phyloP scores from a whole-genome alignment of 2,797 vertebrate species.

The Enteromius fasciolatus region DNA sequence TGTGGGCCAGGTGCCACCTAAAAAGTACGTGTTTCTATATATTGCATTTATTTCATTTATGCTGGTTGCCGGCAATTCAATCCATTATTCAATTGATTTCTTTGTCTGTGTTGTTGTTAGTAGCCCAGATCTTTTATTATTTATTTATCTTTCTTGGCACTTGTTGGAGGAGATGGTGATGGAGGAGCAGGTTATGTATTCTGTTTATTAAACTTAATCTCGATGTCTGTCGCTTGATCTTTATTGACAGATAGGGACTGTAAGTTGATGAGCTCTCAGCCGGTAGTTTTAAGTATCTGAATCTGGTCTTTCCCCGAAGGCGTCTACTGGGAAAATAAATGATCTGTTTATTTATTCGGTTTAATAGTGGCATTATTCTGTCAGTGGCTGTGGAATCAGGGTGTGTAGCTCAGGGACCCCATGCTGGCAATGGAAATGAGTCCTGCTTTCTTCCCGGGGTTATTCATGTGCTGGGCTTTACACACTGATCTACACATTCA shows the following conservation, averaged over 20 bases:
- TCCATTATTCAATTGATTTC: too few relatives aligned
- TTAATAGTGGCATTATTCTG: conserved; percentile 67
- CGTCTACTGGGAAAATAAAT: conserved; percentile 63
- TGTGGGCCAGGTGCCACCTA: conserved; percentile 97
- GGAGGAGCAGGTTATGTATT: conserved; percentile 3
- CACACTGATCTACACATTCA: conserved; percentile 26
- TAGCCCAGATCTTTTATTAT: too few relatives aligned
- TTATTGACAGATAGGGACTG: conserved; percentile 70
- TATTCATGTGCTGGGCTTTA: conserved; percentile 51
- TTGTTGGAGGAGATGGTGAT: background rate
- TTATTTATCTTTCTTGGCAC: background rate
- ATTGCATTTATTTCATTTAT: background rate
- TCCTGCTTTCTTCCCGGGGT: conserved; percentile 61
- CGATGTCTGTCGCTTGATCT: conserved; percentile 22
- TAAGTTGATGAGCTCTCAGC: conserved; percentile 59
- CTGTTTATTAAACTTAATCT: background rate
- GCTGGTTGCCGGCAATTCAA: too few relatives aligned
- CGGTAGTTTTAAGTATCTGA: conserved; percentile 64
- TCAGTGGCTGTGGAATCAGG: conserved; percentile 55
- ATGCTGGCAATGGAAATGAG: conserved; percentile 73
- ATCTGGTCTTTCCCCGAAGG: conserved; percentile 58
- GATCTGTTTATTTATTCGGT: conserved; percentile 75
- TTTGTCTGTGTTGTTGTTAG: too few relatives aligned
- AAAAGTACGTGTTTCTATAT: conserved; percentile 81
- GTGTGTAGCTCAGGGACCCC: conserved; percentile 52